Percentiles rank a stretch among this genome's conserved stretches.
phyloP scores from a whole-genome alignment of 2,888 invertebrate species.

The Tachystola acroxantha region DNA sequence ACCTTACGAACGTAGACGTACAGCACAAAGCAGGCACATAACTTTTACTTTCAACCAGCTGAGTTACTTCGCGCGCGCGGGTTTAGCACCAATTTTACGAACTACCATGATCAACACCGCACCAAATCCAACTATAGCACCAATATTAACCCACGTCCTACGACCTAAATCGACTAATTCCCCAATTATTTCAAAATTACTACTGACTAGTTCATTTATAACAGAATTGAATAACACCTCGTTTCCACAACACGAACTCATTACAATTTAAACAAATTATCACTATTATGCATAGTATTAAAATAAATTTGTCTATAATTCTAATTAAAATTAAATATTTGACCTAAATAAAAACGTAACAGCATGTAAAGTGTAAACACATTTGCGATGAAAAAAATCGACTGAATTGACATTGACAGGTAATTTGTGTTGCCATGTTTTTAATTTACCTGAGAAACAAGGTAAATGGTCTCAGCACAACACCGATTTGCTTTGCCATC shows the following conservation, averaged over 20 bases:
- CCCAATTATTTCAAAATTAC: slow-evolving; percentile 48
- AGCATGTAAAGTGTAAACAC: slow-evolving; percentile 62
- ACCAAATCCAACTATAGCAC: slow-evolving; percentile 37
- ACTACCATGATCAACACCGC: slow-evolving; percentile 27
- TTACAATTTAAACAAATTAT: slow-evolving; percentile 41
- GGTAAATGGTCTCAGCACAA: too few species aligned
- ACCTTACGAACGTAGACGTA: not conserved
- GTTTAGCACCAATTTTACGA: slow-evolving; percentile 21
- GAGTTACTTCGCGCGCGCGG: slow-evolving; percentile 1
- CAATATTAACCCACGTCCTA: slow-evolving; percentile 37
- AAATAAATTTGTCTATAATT: not conserved
- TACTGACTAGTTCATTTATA: slow-evolving; percentile 51
- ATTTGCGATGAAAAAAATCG: slow-evolving; percentile 41
- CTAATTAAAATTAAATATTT: slow-evolving; percentile 27
- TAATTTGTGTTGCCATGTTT: slow-evolving; percentile 2
- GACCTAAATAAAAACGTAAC: slow-evolving; percentile 44
- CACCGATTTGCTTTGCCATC: too few species aligned
- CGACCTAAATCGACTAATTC: slow-evolving; percentile 44
- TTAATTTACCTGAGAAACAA: not conserved
- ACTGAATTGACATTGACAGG: slow-evolving; percentile 19
- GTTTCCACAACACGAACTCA: slow-evolving; percentile 72
- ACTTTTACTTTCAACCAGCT: slow-evolving; percentile 37
- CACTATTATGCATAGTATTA: slow-evolving; percentile 3
- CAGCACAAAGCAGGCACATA: slow-evolving; percentile 14
- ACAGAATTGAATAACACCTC: slow-evolving; percentile 62